Evolutionary conservation across 2,888 invertebrate genomes (phyloP), one percentile per base, ranked within the genome.

Genomic region (Didymodactylos carnosus): DNA sequence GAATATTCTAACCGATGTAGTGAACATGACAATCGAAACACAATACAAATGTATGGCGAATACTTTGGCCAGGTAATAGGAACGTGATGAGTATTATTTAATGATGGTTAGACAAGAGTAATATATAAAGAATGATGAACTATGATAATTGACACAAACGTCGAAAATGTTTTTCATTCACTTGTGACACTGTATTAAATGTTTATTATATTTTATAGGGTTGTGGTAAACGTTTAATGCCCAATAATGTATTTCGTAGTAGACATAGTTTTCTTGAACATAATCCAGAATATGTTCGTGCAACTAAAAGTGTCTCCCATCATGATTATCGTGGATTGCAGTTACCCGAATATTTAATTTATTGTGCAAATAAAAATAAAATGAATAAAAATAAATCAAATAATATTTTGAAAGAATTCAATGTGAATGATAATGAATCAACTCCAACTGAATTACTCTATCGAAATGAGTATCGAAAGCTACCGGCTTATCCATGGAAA

Each of bases 31-130:
- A 74, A 74, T 27, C 40, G 71, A 51, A 74, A 74, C 43, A 25
- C 53, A 5, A 74, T 71, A 40, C 74, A 74, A 41, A 74, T 71
- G 29, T 74, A 39, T 39, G 74, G 74, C 16, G 74, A 74, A 71
- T 74, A 74, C 23, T 53, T 74, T 19, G 74, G 71, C 27, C 39
- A 41, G 46, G 74, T 74, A 74, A 39, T 16, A 41, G n/a, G 7
- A 35, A n/a, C n/a, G n/a, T n/a, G n/a, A n/a, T n/a, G n/a, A n/a
- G n/a, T n/a, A n/a, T n/a, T n/a, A n/a, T n/a, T n/a, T n/a, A n/a
- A n/a, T n/a, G n/a, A n/a, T n/a, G n/a, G n/a, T n/a, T n/a, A n/a
- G n/a, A n/a, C n/a, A n/a, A n/a, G n/a, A n/a, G n/a, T n/a, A n/a
- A n/a, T n/a, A n/a, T n/a, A n/a, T n/a, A n/a, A n/a, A n/a, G n/a